phyloP scores from a whole-genome alignment of 2,888 invertebrate species.

The Macropis europaea region DNA sequence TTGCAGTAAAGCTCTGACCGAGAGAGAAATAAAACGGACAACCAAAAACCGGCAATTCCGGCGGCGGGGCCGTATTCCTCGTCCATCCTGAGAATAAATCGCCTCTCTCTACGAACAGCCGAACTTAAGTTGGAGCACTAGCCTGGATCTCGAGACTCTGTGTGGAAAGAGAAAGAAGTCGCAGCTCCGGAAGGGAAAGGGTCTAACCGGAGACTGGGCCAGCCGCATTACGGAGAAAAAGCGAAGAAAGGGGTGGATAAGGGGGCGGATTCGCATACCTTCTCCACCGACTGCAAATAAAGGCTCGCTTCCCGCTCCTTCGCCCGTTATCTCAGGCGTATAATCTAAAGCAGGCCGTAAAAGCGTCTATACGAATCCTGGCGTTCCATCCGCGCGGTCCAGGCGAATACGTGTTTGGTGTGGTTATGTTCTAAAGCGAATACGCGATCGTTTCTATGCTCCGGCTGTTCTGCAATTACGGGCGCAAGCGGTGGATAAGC shows the following conservation, averaged over 20 bases:
- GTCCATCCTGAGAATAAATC: conserved; percentile 46
- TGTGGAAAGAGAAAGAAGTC: conserved; percentile 34
- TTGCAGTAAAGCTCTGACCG: no score
- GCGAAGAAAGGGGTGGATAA: background rate
- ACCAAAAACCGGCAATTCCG: conserved; percentile 32
- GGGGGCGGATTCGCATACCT: conserved; percentile 52
- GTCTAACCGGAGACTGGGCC: conserved; percentile 10
- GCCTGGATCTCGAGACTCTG: conserved; percentile 4
- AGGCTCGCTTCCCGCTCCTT: conserved; percentile 48
- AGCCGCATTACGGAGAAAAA: conserved; percentile 49
- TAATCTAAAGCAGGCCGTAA: conserved; percentile 75
- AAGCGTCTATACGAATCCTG: conserved; percentile 66
- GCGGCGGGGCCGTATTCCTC: conserved; percentile 2
- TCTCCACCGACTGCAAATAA: conserved; percentile 56
- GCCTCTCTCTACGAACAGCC: conserved; percentile 18
- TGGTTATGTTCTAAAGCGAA: conserved; percentile 47
- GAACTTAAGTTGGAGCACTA: conserved; percentile 19
- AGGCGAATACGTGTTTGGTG: conserved; percentile 70
- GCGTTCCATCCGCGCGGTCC: conserved; percentile 38
- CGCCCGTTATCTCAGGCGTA: conserved; percentile 72
- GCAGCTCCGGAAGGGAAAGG: conserved; percentile 32
- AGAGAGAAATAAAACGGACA: background rate
- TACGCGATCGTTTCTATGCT: conserved; percentile 44
- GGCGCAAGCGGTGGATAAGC: conserved; percentile 24
- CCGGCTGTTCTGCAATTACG: conserved; percentile 32